Conservation (phyloP, 2,113 vertebrate species). For the Pseudolaguvia tuberculata region DNA sequence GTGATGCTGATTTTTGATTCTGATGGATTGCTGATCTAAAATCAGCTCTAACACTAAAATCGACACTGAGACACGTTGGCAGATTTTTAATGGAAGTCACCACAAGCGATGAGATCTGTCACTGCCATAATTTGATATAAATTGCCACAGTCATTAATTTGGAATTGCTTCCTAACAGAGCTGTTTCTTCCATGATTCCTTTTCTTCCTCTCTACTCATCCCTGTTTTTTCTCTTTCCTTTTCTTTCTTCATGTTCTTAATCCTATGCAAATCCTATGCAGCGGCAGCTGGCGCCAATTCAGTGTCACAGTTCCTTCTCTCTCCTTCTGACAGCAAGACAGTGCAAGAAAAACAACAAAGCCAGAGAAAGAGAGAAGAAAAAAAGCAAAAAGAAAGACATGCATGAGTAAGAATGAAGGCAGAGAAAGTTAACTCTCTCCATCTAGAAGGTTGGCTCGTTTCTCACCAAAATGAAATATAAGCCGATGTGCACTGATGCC, state of each 20-base stretch:
- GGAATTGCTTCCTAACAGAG: background rate
- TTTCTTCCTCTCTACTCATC: background rate
- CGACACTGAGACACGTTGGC: constrained; percentile 5
- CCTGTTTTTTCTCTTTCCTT: constrained; percentile 1
- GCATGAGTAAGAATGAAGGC: constrained; percentile 31
- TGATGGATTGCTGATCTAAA: constrained; percentile 11
- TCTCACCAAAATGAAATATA: constrained; percentile 50
- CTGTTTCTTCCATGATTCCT: background rate
- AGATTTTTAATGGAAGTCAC: constrained; percentile 31
- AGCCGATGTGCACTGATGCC: constrained; percentile 42
- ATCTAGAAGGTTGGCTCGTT: constrained; percentile 7
- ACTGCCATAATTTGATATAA: constrained; percentile 25
- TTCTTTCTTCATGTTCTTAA: constrained; percentile 38
- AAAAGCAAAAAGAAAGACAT: constrained; percentile 15
- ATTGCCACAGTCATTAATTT: background rate
- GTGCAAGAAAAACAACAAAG: background rate
- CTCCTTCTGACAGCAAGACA: constrained; percentile 6
- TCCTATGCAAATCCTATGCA: constrained; percentile 48
- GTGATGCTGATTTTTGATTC: constrained; percentile 34
- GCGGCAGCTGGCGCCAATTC: constrained; percentile 46
- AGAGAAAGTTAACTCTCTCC: constrained; percentile 2
- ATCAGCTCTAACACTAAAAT: constrained; percentile 8
- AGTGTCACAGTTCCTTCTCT: constrained; percentile 40
- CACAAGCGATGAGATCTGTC: constrained; percentile 31
- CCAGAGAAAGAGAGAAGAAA: constrained; percentile 16